Evolutionary conservation across 1,140 invertebrate genomes (phyloP).

Genomic region (Solenopsis invicta): DNA sequence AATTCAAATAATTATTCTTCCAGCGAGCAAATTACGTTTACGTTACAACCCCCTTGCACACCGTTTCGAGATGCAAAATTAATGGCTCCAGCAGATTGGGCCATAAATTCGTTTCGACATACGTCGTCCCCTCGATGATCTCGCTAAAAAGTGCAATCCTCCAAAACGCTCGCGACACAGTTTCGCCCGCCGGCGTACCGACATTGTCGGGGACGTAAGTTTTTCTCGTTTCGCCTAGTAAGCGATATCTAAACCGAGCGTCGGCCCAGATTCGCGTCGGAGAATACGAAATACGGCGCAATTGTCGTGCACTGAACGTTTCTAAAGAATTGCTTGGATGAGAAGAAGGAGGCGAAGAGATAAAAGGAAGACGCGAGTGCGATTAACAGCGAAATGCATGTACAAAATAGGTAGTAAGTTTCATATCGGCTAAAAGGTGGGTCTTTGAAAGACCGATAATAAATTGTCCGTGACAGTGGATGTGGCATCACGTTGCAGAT

Average conservation of each 20-base stretch:
- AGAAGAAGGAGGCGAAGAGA: neutral
- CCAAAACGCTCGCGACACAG: conserved; percentile 53
- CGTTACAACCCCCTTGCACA: neutral
- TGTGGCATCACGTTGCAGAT: conserved; percentile 45
- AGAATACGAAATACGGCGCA: conserved; percentile 46
- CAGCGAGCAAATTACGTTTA: conserved; percentile 39
- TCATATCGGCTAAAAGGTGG: neutral
- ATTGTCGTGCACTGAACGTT: conserved; percentile 36
- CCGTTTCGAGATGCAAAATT: conserved; percentile 44
- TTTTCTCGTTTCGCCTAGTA: conserved; percentile 28
- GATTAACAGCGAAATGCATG: neutral
- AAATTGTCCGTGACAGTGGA: conserved; percentile 48
- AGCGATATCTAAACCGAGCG: conserved; percentile 59
- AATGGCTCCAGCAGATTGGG: conserved; percentile 29
- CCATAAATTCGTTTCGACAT: conserved; percentile 51
- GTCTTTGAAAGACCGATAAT: conserved; percentile 13
- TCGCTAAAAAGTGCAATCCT: conserved; percentile 48
- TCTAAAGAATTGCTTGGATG: neutral
- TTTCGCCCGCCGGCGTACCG: neutral
- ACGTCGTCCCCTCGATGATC: conserved; percentile 12
- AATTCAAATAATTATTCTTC: neutral
- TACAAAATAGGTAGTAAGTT: conserved; percentile 24
- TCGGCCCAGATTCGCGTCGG: conserved; percentile 24
- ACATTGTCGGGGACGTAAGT: conserved; percentile 48
- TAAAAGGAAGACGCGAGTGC: neutral